phyloP scores from a whole-genome alignment of 2,113 vertebrate genomes.

The Elaphurus davidianus region DNA sequence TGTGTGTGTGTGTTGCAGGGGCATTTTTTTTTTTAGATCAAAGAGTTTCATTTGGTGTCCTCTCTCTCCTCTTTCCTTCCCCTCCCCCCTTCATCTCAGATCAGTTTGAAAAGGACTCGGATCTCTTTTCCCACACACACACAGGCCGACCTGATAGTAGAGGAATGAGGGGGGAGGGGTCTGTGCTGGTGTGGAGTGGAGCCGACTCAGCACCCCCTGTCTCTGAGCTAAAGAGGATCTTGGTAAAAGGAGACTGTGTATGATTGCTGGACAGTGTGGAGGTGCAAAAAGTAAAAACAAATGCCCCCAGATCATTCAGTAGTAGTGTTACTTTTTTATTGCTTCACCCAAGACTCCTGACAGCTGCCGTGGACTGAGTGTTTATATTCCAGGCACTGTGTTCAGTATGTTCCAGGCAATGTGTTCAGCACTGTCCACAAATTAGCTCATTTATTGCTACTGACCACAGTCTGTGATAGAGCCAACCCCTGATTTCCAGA shows the following conservation, averaged over 20 bases:
- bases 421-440: neutral
- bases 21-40: constrained; percentile 49
- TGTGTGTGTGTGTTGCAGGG: neutral
- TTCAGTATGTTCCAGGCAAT: neutral
- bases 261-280: neutral
- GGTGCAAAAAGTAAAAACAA: neutral
- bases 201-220: neutral
- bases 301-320: neutral
- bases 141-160: constrained; percentile 5
- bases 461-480: neutral
- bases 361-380: neutral
- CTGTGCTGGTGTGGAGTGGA: neutral
- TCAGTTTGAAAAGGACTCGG: constrained; percentile 56
- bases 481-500: neutral
- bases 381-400: neutral
- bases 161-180: constrained; percentile 41
- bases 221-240: constrained; percentile 7
- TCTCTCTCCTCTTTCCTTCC: constrained; percentile 14
- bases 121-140: constrained; percentile 56
- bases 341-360: neutral
- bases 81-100: neutral
- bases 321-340: neutral
- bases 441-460: neutral
- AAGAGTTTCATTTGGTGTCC: constrained; percentile 67
- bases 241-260: neutral